Conservation (phyloP, 37 sponge, comb jelly and placozoan species). For the Beroe ovata region DNA sequence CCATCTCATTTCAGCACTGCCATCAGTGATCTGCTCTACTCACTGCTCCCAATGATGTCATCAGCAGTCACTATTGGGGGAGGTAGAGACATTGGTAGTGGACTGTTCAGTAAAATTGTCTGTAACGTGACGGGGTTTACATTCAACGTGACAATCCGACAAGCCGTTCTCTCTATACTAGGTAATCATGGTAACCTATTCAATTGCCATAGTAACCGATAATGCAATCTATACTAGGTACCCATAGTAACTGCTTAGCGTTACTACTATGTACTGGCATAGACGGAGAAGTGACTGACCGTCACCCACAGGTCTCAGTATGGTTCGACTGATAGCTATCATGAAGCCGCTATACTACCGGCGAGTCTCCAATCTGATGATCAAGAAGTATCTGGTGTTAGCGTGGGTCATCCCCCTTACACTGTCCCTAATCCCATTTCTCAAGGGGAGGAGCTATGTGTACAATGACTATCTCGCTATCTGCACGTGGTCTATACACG, state of each 20-base stretch:
- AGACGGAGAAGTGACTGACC: too few species aligned
- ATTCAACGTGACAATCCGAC: constrained; percentile 44
- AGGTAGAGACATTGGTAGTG: neutral
- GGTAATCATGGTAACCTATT: too few species aligned
- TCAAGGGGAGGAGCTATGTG: neutral
- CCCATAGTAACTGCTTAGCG: too few species aligned
- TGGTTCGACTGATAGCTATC: constrained; percentile 31
- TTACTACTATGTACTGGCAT: too few species aligned
- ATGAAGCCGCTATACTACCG: constrained; percentile 14
- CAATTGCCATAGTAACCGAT: too few species aligned
- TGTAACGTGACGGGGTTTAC: constrained; percentile 47
- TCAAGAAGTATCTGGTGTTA: constrained; percentile 17
- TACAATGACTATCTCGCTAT: neutral
- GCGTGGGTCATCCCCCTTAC: constrained; percentile 12
- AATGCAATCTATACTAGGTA: too few species aligned
- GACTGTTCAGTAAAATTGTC: neutral
- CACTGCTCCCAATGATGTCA: constrained; percentile 2
- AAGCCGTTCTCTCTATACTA: constrained; percentile 33
- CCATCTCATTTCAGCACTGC: constrained; percentile 51
- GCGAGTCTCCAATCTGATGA: neutral
- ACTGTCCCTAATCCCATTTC: constrained; percentile 9
- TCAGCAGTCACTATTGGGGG: neutral
- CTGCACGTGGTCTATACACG: constrained; percentile 33
- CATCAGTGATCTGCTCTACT: constrained; percentile 52
- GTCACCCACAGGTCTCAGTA: constrained; percentile 9